Percentiles rank a stretch among this genome's conserved stretches.
phyloP scores from a whole-genome alignment of 2,113 vertebrate species.

The Cairina moschata region DNA sequence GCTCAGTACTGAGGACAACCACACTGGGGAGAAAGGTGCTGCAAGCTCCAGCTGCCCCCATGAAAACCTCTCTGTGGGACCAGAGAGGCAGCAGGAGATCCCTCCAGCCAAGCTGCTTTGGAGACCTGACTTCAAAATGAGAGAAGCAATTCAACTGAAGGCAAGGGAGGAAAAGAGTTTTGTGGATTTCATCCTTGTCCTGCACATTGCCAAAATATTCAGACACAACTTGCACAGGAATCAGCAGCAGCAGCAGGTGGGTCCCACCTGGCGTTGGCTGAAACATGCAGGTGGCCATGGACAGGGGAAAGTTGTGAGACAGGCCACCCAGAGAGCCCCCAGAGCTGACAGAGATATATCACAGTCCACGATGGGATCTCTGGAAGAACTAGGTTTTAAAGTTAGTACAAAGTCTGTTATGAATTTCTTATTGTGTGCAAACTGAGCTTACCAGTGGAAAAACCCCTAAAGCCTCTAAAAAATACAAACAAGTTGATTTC shows the following conservation, averaged over 20 bases:
- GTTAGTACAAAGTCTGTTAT: background rate
- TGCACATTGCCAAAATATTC: background rate
- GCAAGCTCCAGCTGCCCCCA: background rate
- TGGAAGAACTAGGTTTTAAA: background rate
- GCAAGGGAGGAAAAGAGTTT: background rate
- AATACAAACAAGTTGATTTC: background rate
- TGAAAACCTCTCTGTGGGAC: background rate
- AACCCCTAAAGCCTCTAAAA: background rate
- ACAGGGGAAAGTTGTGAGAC: background rate
- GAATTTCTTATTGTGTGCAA: background rate
- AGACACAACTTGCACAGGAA: background rate
- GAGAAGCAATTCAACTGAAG: background rate
- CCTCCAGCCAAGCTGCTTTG: background rate
- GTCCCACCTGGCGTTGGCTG: background rate
- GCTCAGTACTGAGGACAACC: background rate
- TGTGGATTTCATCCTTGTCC: background rate
- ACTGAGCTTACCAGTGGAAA: background rate
- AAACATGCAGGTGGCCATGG: background rate
- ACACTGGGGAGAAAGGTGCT: background rate
- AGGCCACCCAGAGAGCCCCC: background rate
- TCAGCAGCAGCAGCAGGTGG: background rate
- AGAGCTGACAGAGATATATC: background rate
- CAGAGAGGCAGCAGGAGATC: background rate
- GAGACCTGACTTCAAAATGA: background rate
- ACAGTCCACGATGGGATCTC: background rate